A percentile compares a stretch with the other conserved stretches of the same genome.
These are phyloP conservation scores for Cantharis rustica DNA, from an alignment of 2,888 invertebrate species.

Conservation along the genomic window DNA sequence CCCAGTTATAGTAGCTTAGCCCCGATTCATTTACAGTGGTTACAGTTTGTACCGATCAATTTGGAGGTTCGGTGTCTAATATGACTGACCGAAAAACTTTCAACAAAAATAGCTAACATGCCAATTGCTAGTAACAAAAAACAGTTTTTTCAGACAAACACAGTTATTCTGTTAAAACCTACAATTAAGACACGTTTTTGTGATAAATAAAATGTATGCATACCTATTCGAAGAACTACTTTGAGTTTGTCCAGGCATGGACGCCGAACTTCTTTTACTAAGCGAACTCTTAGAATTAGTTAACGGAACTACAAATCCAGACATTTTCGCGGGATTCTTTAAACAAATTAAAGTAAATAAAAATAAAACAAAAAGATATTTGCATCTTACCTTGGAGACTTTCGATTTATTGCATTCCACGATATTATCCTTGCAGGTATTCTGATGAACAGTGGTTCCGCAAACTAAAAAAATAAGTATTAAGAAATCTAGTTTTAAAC, in stretches of 20 bases:
- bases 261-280: slow-evolving; percentile 52
- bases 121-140: slow-evolving; percentile 10
- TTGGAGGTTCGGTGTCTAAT: too few species aligned
- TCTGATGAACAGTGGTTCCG: slow-evolving; percentile 84
- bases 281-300: slow-evolving; percentile 51
- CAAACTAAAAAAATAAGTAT: slow-evolving; percentile 67
- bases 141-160: neutral
- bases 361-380: slow-evolving; percentile 11
- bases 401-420: slow-evolving; percentile 80
- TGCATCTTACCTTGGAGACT: slow-evolving; percentile 61
- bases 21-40: too few species aligned
- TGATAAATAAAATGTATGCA: slow-evolving; percentile 3
- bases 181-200: slow-evolving; percentile 11
- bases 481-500: slow-evolving; percentile 1
- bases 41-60: too few species aligned
- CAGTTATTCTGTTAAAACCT: neutral
- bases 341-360: slow-evolving; percentile 24
- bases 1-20: too few species aligned
- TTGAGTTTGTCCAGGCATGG: slow-evolving; percentile 48
- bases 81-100: neutral
- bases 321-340: slow-evolving; percentile 53
- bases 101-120: slow-evolving; percentile 20
- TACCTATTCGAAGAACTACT: slow-evolving; percentile 52
- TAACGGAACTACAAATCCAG: slow-evolving; percentile 52
- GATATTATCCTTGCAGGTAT: slow-evolving; percentile 86